Percentiles rank a stretch among this genome's conserved stretches.
phyloP scores from a whole-genome alignment of 1,140 invertebrate species.

The Drosophila ohnishii region DNA sequence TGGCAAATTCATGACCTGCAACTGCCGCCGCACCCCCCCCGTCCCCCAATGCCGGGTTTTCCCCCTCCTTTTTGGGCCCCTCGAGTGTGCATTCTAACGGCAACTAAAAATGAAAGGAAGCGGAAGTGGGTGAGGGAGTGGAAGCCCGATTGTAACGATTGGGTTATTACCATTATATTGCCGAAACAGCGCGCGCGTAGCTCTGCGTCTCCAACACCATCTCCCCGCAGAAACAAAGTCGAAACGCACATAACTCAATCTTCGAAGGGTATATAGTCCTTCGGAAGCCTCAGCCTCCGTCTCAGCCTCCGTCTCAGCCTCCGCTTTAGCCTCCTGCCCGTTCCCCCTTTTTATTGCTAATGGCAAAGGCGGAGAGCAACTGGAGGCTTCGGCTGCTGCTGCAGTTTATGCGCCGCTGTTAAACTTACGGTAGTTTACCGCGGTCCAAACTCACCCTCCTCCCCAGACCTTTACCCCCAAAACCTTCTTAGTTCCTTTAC shows the following conservation, averaged over 20 bases:
- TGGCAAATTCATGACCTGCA: slow-evolving; percentile 83
- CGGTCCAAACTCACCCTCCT: neutral
- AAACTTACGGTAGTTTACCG: slow-evolving; percentile 79
- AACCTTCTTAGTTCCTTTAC: neutral
- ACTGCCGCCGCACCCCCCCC: slow-evolving; percentile 41
- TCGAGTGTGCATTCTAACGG: slow-evolving; percentile 71
- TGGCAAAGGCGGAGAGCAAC: slow-evolving; percentile 42
- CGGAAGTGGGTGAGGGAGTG: neutral
- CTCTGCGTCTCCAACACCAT: neutral
- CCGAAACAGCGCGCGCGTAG: slow-evolving; percentile 70
- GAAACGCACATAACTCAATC: slow-evolving; percentile 83
- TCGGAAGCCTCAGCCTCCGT: neutral
- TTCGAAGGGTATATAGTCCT: slow-evolving; percentile 56
- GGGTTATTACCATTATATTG: slow-evolving; percentile 83
- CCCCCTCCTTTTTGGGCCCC: slow-evolving; percentile 1
- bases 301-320: too few species aligned
- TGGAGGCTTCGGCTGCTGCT: slow-evolving; percentile 28
- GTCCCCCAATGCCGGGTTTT: too few species aligned
- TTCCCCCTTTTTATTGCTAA: slow-evolving; percentile 75
- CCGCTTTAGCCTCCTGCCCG: neutral
- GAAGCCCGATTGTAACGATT: slow-evolving; percentile 78
- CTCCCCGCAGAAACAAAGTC: slow-evolving; percentile 67
- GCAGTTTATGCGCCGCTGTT: slow-evolving; percentile 77
- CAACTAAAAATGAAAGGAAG: slow-evolving; percentile 71
- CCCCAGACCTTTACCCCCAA: neutral